Conservation (phyloP, 1,140 invertebrate genomes). For the Vanessa tameamea region DNA sequence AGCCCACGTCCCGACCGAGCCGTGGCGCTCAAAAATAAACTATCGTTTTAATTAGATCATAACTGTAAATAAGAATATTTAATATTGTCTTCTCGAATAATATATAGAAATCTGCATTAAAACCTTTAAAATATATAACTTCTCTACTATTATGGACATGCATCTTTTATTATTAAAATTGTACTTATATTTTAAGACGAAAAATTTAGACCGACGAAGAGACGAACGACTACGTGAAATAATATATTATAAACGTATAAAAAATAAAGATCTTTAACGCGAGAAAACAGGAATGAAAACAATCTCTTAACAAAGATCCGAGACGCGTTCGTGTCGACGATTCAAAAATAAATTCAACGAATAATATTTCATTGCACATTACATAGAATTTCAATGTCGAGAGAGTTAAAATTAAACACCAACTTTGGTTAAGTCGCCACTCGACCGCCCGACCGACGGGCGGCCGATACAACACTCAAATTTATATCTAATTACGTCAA, state of each 20-base stretch:
- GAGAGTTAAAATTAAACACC: constrained; percentile 49
- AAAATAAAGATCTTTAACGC: constrained; percentile 77
- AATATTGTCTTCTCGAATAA: constrained; percentile 76
- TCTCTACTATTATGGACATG: constrained; percentile 76
- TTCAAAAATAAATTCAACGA: constrained; percentile 38
- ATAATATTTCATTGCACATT: constrained; percentile 49
- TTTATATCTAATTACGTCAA: constrained; percentile 48
- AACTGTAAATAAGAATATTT: constrained; percentile 77
- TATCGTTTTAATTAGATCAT: constrained; percentile 44
- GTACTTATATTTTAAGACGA: constrained; percentile 71
- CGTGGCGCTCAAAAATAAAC: constrained; percentile 50
- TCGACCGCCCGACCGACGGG: constrained; percentile 32
- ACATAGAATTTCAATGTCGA: constrained; percentile 33
- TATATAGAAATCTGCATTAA: constrained; percentile 78
- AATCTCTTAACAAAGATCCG: constrained; percentile 43
- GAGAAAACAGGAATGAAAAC: constrained; percentile 73
- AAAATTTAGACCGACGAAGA: constrained; percentile 70
- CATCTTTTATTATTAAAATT: constrained; percentile 68
- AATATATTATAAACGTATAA: constrained; percentile 74
- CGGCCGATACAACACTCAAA: constrained; percentile 31
- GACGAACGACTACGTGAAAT: constrained; percentile 53
- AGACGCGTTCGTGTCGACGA: constrained; percentile 38
- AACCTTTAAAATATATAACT: constrained; percentile 72
- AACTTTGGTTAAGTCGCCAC: constrained; percentile 59
- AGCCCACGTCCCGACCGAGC: constrained; percentile 20